Percentiles rank a stretch among this genome's conserved stretches.
Conservation (phyloP, 2,113 vertebrate genomes). For the Triplophysa siluroides region DNA sequence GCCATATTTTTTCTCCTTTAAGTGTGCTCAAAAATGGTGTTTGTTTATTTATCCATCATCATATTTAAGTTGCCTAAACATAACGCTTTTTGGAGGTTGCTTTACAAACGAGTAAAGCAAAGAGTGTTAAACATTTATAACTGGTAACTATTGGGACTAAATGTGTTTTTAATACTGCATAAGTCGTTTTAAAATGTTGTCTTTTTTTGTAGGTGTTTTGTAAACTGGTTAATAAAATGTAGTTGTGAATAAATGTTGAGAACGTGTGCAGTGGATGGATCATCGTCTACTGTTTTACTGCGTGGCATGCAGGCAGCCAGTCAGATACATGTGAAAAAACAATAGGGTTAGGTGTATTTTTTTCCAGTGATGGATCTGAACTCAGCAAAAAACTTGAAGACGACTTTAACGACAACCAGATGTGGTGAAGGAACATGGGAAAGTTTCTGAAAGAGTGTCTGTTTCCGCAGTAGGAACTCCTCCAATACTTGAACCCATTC, state of each 20-base stretch:
- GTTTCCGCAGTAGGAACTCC: background rate
- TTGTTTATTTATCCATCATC: background rate
- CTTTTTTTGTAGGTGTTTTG: background rate
- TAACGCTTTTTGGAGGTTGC: background rate
- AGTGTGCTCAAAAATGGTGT: background rate
- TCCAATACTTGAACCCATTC: constrained; percentile 19
- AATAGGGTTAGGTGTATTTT: constrained; percentile 20
- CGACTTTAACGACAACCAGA: constrained; percentile 64
- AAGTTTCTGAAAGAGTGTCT: constrained; percentile 21
- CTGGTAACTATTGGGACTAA: no score
- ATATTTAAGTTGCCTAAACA: background rate
- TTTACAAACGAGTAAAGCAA: background rate
- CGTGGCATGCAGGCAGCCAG: constrained; percentile 18
- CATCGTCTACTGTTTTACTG: background rate
- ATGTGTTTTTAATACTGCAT: background rate
- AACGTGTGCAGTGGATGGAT: background rate
- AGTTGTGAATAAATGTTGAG: background rate
- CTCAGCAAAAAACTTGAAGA: constrained; percentile 38
- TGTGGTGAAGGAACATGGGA: constrained; percentile 56
- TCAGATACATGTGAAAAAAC: background rate
- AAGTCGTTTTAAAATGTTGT: background rate
- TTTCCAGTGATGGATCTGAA: constrained; percentile 40
- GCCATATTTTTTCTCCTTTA: background rate
- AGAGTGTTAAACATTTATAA: background rate
- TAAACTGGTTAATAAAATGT: background rate